Evolutionary conservation across 2,888 invertebrate species (phyloP), one percentile per base, ranked within the genome.

Genomic region (Seladonia tumulorum): DNA sequence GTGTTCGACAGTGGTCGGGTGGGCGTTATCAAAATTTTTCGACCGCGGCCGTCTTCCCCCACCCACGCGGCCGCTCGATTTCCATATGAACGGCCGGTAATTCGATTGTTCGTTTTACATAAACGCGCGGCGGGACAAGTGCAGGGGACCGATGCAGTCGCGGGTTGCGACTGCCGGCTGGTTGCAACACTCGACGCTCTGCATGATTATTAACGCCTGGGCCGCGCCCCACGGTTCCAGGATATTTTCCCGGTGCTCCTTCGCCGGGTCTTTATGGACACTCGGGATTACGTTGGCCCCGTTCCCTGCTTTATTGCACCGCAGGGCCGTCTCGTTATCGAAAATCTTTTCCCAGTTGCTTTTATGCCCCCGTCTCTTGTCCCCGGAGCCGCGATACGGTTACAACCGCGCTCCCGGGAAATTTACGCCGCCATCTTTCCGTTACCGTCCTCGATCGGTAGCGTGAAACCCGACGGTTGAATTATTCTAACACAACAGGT

Each of bases 131-230:
- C 49, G 47, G 60, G 73, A 83, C 83, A 88, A 83, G 84, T 82
- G 81, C 80, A 86, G 66, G 29, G 71, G 76, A 85, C 79, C 86
- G 86, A 86, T 81, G 82, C 83, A 73, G 79, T 85, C 85, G 87
- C 81, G 60, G 14, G 29, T 14, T 16, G 63, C 25, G 60, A n/a
- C 57, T n/a, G 57, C 57, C 63, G 29, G 35, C 66, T 2, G 89
- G 85, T 89, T 87, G 87, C 80, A 70, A 88, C 85, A 82, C 83
- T 78, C 86, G 76, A 82, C 82, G 87, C 68, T 77, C 73, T 86
- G 89, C 85, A 87, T 86, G 87, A 84, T 88, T 87, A 90, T 90
- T 86, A 90, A 86, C 87, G 81, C 79, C 10, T 10, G 78, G 77
- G 81, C 89, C 89, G 84, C 88, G 85, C 90, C 89, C 79, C 81